These are phyloP conservation scores for Syngnathus scovelli DNA, from an alignment of 2,113 vertebrate genomes.

Conservation along the genomic window DNA sequence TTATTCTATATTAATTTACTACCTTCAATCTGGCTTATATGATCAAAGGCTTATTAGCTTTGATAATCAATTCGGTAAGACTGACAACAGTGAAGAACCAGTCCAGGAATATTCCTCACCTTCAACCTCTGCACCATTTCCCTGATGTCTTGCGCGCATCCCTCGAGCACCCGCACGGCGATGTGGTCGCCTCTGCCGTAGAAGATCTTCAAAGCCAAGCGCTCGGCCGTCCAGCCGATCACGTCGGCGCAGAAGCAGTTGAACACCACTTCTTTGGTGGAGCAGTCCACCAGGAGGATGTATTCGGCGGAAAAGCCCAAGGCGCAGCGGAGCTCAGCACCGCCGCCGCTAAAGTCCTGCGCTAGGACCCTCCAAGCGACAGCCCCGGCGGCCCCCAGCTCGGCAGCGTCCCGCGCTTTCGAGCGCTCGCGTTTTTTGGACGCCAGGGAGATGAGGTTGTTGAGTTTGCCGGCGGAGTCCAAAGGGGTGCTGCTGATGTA, in stretches of 20 bases:
- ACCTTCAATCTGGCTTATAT: background rate
- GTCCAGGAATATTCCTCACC: conserved; percentile 65
- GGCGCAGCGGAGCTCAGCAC: conserved; percentile 69
- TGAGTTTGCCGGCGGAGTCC: conserved; percentile 82
- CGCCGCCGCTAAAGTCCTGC: conserved; percentile 78
- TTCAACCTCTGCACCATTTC: conserved; percentile 89
- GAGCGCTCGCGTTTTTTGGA: conserved; percentile 88
- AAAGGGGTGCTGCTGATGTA: conserved; percentile 81
- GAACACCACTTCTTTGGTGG: conserved; percentile 87
- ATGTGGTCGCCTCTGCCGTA: conserved; percentile 88
- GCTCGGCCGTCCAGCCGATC: conserved; percentile 87
- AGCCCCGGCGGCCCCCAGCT: conserved; percentile 77
- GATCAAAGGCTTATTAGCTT: background rate
- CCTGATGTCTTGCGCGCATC: conserved; percentile 77
- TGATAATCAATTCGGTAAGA: background rate
- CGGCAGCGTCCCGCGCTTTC: conserved; percentile 73
- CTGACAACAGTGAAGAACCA: background rate
- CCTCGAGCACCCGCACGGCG: conserved; percentile 72
- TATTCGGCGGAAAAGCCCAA: conserved; percentile 83
- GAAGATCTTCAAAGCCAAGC: conserved; percentile 78
- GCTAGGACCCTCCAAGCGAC: conserved; percentile 79
- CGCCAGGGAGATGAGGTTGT: conserved; percentile 85
- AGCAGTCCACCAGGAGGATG: conserved; percentile 76
- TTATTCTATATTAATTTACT: background rate
- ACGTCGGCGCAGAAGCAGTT: conserved; percentile 89